phyloP scores from a whole-genome alignment of 1,140 invertebrate genomes.

The Pissodes strobi region DNA sequence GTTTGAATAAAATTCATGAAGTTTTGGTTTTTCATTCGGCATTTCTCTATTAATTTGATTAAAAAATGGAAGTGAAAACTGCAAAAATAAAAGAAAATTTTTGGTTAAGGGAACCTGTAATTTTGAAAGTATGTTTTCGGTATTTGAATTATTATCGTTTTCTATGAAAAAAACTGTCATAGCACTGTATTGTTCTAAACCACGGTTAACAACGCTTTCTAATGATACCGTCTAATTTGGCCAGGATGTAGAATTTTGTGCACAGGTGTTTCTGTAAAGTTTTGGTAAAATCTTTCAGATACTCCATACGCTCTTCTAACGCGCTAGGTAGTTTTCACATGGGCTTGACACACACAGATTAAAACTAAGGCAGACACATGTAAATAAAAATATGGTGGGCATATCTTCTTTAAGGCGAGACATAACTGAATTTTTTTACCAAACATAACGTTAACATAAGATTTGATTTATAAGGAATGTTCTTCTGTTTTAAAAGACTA shows the following conservation, averaged over 20 bases:
- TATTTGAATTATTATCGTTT: neutral
- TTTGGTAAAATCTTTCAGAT: constrained; percentile 44
- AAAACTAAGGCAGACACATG: constrained; percentile 53
- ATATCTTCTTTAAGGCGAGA: constrained; percentile 47
- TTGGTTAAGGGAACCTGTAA: neutral
- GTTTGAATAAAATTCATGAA: neutral
- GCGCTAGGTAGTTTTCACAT: constrained; percentile 35
- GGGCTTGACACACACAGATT: constrained; percentile 47
- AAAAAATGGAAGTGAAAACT: neutral
- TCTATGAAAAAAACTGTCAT: constrained; percentile 1
- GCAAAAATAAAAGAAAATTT: neutral
- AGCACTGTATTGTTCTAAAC: constrained; percentile 9
- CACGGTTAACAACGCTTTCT: neutral
- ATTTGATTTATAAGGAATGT: constrained; percentile 48
- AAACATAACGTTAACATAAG: constrained; percentile 55
- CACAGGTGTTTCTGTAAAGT: constrained; percentile 24
- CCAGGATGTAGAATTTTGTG: constrained; percentile 19
- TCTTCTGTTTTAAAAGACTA: neutral
- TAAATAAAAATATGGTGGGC: constrained; percentile 46
- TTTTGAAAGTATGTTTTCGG: neutral
- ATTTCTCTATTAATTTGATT: constrained; percentile 1
- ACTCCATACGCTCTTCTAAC: constrained; percentile 40
- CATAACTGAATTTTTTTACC: constrained; percentile 47
- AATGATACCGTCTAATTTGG: constrained; percentile 16
- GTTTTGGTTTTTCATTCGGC: neutral